Evolutionary conservation across 1,140 invertebrate species (phyloP), one percentile per base, ranked within the genome.

Genomic region (Hycleus phaleratus): DNA sequence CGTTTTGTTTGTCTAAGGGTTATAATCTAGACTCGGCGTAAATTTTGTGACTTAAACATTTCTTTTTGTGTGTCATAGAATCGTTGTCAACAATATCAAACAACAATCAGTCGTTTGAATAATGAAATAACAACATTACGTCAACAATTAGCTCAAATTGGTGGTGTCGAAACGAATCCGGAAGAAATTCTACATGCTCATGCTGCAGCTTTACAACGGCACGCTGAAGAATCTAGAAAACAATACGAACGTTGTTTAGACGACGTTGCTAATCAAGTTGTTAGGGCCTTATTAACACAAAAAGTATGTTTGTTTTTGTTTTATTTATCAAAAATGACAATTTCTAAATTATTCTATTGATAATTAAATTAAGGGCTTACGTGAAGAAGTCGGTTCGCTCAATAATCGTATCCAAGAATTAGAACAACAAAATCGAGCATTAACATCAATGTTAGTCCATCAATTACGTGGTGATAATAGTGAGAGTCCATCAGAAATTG

Each of bases 221-320:
- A 73, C 68, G 84, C 67, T 61, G 86, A 66, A 74, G 83, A 74
- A 76, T 80, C 75, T 66, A 87, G 76, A 78, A 85, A 79, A 56
- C 84, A 87, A 63, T 88, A 88, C 70, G 87, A 88, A 71, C 79
- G 82, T 60, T 88, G 85, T 68, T 72, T 89, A 38, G 87, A 89
- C 71, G 86, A 89, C 70, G 86, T 89, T 12, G 86, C 86, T 54
- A 86, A 86, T 73, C 85, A 88, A 71, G 85, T 90, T 61, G 88
- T 91, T 43, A 82, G 87, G 63, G 88, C 88, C 24, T 77, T 92
- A 39, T 80, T 91, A 53, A 84, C 85, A 18, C 90, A 91, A 79
- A 91, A 91, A 83, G 90, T 91, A 72, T 45, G 38, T 56, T 38
- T 18, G 18, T 18, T 48, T 49, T 48, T 49, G 26, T 38, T 38